Evolutionary conservation across 2,113 vertebrate species (phyloP).

Genomic region (Seriola rivoliana): DNA sequence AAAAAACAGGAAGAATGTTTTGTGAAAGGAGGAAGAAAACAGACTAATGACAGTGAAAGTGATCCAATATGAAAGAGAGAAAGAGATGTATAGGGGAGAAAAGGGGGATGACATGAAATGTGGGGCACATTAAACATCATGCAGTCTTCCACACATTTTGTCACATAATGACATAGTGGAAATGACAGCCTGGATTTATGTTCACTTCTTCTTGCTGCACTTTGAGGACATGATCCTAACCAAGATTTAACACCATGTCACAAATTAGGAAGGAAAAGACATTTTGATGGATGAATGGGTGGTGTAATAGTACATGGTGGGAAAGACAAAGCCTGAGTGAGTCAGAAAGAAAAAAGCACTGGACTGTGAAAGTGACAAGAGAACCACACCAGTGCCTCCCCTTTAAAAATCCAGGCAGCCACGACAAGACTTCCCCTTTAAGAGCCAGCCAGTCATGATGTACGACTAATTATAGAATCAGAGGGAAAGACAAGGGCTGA

Average conservation of each 20-base stretch:
- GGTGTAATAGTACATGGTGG: conserved; percentile 27
- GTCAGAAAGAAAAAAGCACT: conserved; percentile 81
- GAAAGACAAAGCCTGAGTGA: conserved; percentile 72
- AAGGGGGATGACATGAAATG: conserved; percentile 46
- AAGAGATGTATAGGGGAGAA: background rate
- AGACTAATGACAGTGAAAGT: background rate
- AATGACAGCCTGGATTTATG: conserved; percentile 60
- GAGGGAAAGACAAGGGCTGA: conserved; percentile 63
- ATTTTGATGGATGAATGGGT: conserved; percentile 53
- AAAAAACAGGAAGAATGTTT: conserved; percentile 81
- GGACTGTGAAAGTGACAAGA: conserved; percentile 31
- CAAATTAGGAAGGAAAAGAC: conserved; percentile 38
- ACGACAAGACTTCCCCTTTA: conserved; percentile 75
- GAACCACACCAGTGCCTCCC: conserved; percentile 27
- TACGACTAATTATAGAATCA: conserved; percentile 82
- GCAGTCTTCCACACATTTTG: conserved; percentile 22
- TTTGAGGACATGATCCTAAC: conserved; percentile 39
- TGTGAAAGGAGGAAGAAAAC: conserved; percentile 84
- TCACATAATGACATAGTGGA: conserved; percentile 34
- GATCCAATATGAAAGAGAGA: background rate
- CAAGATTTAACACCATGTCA: conserved; percentile 57
- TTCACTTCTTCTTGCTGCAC: conserved; percentile 24
- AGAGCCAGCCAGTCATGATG: conserved; percentile 65
- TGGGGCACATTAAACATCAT: conserved; percentile 56
- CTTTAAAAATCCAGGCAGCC: conserved; percentile 43